These are phyloP conservation scores for Erynnis tages DNA, from an alignment of 2,888 invertebrate genomes.

Conservation along the genomic window DNA sequence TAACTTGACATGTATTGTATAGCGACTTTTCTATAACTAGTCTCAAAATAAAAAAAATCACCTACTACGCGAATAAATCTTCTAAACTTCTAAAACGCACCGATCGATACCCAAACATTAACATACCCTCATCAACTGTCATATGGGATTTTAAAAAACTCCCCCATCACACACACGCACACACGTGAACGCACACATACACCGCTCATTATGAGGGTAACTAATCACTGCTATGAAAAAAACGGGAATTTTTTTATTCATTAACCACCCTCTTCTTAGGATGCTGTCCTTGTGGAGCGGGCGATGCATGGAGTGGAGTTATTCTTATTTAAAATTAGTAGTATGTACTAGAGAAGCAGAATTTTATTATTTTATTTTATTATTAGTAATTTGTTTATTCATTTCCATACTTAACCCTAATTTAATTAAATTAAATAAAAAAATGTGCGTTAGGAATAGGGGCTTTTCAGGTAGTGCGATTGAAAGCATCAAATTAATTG, in stretches of 20 bases:
- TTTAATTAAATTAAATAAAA: too few relatives aligned
- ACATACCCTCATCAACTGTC: conserved; percentile 72
- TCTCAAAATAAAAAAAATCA: too few relatives aligned
- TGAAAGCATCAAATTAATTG: too few relatives aligned
- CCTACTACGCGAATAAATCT: too few relatives aligned
- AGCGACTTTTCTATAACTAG: too few relatives aligned
- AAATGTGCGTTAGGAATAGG: too few relatives aligned
- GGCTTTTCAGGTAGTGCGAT: too few relatives aligned
- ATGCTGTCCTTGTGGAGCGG: conserved; percentile 55
- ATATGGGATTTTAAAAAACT: conserved; percentile 60
- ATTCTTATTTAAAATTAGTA: not conserved
- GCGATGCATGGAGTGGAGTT: conserved; percentile 42
- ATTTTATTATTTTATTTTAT: too few relatives aligned
- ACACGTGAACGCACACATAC: conserved; percentile 52
- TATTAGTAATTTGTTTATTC: too few relatives aligned
- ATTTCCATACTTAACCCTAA: too few relatives aligned
- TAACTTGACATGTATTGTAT: too few relatives aligned
- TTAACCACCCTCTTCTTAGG: conserved; percentile 78
- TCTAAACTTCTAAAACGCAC: conserved; percentile 19
- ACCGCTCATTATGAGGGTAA: conserved; percentile 78
- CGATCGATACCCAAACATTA: conserved; percentile 52
- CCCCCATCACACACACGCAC: conserved; percentile 41
- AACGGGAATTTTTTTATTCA: conserved; percentile 79
- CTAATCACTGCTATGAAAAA: conserved; percentile 80
- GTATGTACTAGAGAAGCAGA: too few relatives aligned